Conservation (phyloP, 2,113 vertebrate species). For the Enhydra lutris region DNA sequence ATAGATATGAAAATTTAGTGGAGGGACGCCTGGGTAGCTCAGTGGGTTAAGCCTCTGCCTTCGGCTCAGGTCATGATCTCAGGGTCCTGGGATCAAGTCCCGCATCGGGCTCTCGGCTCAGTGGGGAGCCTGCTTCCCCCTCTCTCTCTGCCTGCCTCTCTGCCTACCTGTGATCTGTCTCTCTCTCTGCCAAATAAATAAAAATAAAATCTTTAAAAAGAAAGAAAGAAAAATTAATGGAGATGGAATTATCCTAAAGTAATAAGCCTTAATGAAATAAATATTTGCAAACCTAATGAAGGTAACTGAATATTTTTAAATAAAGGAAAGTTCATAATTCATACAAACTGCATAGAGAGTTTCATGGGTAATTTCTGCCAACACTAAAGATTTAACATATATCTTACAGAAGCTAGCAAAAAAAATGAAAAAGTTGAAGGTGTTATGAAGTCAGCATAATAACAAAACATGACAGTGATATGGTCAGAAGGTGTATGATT, state of each 20-base stretch:
- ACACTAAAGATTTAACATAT: background rate
- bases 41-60: no score
- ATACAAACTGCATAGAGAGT: background rate
- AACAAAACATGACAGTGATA: fast-evolving
- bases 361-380: background rate
- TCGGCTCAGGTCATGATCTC: no score
- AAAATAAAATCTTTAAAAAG: no score
- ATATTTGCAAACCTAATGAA: background rate
- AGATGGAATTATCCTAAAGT: background rate
- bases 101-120: no score
- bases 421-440: background rate
- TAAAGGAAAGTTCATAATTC: background rate
- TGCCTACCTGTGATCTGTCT: no score
- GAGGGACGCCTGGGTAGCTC: no score
- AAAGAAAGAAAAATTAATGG: no score
- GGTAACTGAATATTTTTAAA: background rate
- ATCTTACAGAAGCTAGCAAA: background rate
- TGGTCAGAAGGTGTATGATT: background rate
- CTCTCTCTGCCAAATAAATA: no score
- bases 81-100: no score
- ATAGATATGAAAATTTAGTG: background rate
- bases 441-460: background rate
- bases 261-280: background rate
- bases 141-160: no score
- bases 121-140: no score